Base-by-base conservation (phyloP, 2,113 vertebrate species). In the Fulica atra region DNA sequence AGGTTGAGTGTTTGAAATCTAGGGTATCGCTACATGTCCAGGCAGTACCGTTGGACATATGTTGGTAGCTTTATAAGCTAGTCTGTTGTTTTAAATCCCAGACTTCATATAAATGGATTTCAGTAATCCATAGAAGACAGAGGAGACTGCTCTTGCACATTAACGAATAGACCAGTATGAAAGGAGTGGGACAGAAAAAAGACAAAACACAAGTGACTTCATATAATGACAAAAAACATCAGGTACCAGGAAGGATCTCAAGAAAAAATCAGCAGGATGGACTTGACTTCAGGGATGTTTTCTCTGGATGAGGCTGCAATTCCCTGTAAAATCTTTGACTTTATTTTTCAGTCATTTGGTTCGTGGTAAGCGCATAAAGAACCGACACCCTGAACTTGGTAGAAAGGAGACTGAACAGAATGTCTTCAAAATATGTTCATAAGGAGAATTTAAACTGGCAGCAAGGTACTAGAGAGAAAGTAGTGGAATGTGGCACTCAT, bases 61-160 rank as follows among this genome's bases (percentile, higher is more conserved):
- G 94, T 26, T 68, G 69, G 80, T 26, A 72, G 63, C 70, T 89
- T 81, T 91, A 63, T 95, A 95, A 96, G 71, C 86, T 57, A 89
- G 86, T 54, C 88, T 65, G 77, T 86, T 94, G 93, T 89, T 94
- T 92, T 89, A 96, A 95, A 97, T 96, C 92, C 89, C 50, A 46
- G 83, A 63, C 63, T 91, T 93, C 92, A 48, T 91, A 89, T 95
- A 96, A 97, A 94, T 94, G 95, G 92, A 96, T 97, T 96, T 84
- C 86, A 42, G 11, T 92, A 95, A 96, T 96, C 91, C 86, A 63
- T 72, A 91, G 77, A 95, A 91, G 57, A 35, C 38, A 9, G 69
- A 81, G 80, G 68, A 65, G 69, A 84, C 85, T 81, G 86, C 77
- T 90, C 36, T 88, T 81, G 79, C 74, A 60, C 86, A 56, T 92